phyloP scores from a whole-genome alignment of 2,888 invertebrate genomes.

The Scelioninae gen. 2 region DNA sequence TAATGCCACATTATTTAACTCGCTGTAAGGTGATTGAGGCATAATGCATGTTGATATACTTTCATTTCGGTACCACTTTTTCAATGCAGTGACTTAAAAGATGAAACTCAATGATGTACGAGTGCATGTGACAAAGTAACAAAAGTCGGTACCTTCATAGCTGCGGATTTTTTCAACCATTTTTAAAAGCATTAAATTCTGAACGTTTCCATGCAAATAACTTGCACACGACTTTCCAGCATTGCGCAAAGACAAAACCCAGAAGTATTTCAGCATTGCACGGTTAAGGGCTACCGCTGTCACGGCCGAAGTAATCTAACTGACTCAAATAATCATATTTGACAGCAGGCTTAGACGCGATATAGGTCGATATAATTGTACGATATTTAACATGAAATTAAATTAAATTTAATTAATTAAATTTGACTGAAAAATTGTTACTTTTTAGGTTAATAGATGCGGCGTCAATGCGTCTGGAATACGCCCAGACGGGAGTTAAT shows the following conservation, averaged over 20 bases:
- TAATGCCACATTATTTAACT: no score
- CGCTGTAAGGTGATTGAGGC: no score
- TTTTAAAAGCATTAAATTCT: constrained; percentile 39
- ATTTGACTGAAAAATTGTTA: no score
- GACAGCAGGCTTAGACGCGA: constrained; percentile 33
- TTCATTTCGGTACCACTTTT: no score
- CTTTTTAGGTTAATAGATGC: no score
- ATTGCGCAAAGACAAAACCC: constrained; percentile 40
- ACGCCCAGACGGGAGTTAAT: no score
- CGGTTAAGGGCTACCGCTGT: constrained; percentile 14
- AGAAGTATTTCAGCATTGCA: constrained; percentile 36
- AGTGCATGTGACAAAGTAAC: constrained; percentile 19
- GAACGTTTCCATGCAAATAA: constrained; percentile 38
- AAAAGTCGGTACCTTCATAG: constrained; percentile 11
- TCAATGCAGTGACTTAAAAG: background rate
- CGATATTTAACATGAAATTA: constrained; percentile 25
- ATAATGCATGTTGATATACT: no score
- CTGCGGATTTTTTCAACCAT: constrained; percentile 18
- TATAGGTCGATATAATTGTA: no score
- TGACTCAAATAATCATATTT: constrained; percentile 40
- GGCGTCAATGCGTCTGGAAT: no score
- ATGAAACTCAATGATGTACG: constrained; percentile 12
- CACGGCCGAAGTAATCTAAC: constrained; percentile 35
- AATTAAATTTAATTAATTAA: no score
- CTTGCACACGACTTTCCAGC: constrained; percentile 35